Conservation (phyloP, 2,888 invertebrate genomes). For the Vandiemenella viatica region DNA sequence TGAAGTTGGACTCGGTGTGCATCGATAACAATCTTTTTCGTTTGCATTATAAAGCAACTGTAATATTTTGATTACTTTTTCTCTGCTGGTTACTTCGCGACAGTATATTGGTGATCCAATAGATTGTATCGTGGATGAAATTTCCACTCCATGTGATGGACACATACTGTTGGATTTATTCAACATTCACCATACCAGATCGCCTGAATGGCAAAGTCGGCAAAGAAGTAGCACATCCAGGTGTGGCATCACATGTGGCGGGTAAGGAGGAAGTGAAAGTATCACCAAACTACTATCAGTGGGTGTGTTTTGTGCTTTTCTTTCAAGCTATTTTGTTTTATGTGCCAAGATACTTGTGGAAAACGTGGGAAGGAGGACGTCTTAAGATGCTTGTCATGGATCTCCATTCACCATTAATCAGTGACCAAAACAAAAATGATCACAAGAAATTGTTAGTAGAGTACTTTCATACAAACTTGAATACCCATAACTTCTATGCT, state of each 20-base stretch:
- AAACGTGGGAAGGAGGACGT: constrained; percentile 66
- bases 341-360: constrained; percentile 71
- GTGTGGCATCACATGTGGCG: constrained; percentile 60
- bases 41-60: constrained; percentile 84
- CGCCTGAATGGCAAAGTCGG: constrained; percentile 61
- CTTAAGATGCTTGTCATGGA: constrained; percentile 60
- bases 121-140: constrained; percentile 83
- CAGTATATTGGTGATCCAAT: constrained; percentile 96
- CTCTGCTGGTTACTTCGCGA: constrained; percentile 77
- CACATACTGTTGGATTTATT: constrained; percentile 32
- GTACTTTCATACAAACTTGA: constrained; percentile 24
- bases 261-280: constrained; percentile 73
- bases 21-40: constrained; percentile 91
- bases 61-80: constrained; percentile 78
- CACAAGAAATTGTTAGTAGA: constrained; percentile 39
- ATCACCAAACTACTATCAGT: constrained; percentile 90
- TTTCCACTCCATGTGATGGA: constrained; percentile 77
- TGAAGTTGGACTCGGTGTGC: constrained; percentile 78
- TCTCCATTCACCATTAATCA: constrained; percentile 60
- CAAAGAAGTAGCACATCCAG: constrained; percentile 66
- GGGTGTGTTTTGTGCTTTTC: constrained; percentile 80
- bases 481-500: constrained; percentile 21
- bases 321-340: constrained; percentile 70
- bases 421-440: constrained; percentile 63
- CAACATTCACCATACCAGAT: constrained; percentile 80